Evolutionary conservation across 1,140 invertebrate species (phyloP), one percentile per base, ranked within the genome.

Genomic region (Macrobrachium nipponense): DNA sequence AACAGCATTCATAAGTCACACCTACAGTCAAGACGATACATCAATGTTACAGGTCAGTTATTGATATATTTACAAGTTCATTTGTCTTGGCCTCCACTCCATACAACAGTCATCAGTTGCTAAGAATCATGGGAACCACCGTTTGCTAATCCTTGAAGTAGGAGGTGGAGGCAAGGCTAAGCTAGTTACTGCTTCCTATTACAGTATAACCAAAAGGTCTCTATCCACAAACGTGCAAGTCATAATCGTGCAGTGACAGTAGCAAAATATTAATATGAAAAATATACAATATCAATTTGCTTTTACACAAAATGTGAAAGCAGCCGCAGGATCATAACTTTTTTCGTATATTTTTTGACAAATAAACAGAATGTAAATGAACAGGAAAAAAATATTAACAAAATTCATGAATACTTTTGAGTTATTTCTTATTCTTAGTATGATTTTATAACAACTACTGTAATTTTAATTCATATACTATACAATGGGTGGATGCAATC

Each of bases 31-130:
- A 70, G 68, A 70, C 68, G 36, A 70, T 43, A 70, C 68, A 70
- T 70, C 68, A 70, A 70, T 70, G 68, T 70, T 70, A 70, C 68
- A 70, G 68, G 68, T 70, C 68, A 70, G 51, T 51, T 70, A 70
- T 43, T 51, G 51, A 51, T 51, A 51, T 70, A 70, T 70, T 23
- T 70, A 70, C 68, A 70, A 43, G 68, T 43, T 70, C 23, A 23
- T 43, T 70, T 70, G 68, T 70, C 68, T 43, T n/a, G 20, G 14
- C 68, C 68, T 70, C 68, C 36, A 20, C 68, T 43, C 68, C 68
- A 51, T 51, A 51, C 51, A 12, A 51, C 51, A 51, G 51, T 51
- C 51, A 12, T 51, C 51, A 51, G 51, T 51, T 51, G 51, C 51
- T 10, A 51, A 51, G 51, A 51, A 51, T 51, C 51, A 51, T 12